These are phyloP conservation scores for Corythornis cristatus DNA, from an alignment of 2,113 vertebrate species.

Conservation along the genomic window DNA sequence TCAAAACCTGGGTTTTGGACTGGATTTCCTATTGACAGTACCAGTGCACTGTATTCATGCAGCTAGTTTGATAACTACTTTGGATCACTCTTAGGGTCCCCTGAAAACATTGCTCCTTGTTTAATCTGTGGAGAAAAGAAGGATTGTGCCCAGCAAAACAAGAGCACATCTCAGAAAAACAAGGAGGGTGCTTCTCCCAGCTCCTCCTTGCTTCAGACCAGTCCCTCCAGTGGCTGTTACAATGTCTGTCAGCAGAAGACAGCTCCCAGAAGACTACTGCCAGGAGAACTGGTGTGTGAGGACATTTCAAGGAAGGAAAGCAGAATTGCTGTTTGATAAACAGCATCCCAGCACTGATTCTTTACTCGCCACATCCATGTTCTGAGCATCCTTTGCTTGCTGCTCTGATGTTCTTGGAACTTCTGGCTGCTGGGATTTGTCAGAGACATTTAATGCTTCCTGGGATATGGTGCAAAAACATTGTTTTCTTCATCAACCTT, in stretches of 20 bases:
- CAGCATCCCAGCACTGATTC: not conserved
- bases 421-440: not conserved
- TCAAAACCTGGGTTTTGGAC: not conserved
- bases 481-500: not conserved
- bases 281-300: not conserved
- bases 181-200: not conserved
- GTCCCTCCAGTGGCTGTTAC: not conserved
- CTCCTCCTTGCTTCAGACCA: not conserved
- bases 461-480: not conserved
- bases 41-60: not conserved
- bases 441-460: not conserved
- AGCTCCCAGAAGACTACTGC: not conserved
- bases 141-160: not conserved
- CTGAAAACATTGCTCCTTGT: not conserved
- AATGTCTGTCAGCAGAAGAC: not conserved
- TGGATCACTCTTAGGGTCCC: not conserved
- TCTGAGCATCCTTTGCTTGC: not conserved
- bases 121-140: not conserved
- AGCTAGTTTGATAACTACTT: not conserved
- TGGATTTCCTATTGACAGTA: not conserved
- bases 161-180: not conserved
- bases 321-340: not conserved
- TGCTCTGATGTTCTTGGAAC: not conserved
- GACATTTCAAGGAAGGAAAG: not conserved
- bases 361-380: not conserved